These are phyloP conservation scores for Ichneumoninae sp. DNA, from an alignment of 2,888 invertebrate genomes.

Conservation along the genomic window DNA sequence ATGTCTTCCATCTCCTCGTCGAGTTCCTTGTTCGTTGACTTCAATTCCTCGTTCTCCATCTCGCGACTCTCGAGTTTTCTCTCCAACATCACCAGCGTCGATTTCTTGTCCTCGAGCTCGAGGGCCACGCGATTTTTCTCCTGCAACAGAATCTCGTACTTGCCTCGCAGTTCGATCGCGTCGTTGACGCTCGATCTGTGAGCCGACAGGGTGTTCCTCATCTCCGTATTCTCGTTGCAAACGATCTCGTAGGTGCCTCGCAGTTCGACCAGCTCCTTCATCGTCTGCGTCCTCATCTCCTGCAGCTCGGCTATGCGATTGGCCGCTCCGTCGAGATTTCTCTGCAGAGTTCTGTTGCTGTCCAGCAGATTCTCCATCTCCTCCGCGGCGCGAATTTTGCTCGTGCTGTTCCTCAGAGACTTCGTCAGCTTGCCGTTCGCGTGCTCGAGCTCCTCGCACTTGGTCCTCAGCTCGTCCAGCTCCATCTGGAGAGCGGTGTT, in stretches of 20 bases:
- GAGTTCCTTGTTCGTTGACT: slow-evolving; percentile 83
- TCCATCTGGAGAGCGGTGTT: slow-evolving; percentile 84
- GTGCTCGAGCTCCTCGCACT: slow-evolving; percentile 84
- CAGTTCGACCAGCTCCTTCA: slow-evolving; percentile 72
- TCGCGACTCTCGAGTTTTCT: slow-evolving; percentile 83
- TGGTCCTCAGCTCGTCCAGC: slow-evolving; percentile 84
- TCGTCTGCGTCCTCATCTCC: slow-evolving; percentile 73
- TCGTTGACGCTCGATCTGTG: slow-evolving; percentile 67
- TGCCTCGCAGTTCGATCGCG: slow-evolving; percentile 66
- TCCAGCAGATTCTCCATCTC: slow-evolving; percentile 79
- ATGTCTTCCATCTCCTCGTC: slow-evolving; percentile 85
- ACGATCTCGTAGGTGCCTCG: slow-evolving; percentile 69
- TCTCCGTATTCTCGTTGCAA: slow-evolving; percentile 72
- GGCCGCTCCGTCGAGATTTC: slow-evolving; percentile 80
- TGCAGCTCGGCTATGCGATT: slow-evolving; percentile 79
- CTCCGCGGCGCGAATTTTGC: slow-evolving; percentile 81
- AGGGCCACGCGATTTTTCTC: slow-evolving; percentile 79
- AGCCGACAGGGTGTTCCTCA: slow-evolving; percentile 67
- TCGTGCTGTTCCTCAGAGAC: slow-evolving; percentile 85
- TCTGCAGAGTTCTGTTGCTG: slow-evolving; percentile 77
- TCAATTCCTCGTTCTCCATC: slow-evolving; percentile 83
- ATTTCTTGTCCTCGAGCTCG: slow-evolving; percentile 84
- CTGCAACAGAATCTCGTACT: slow-evolving; percentile 72
- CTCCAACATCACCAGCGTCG: slow-evolving; percentile 81
- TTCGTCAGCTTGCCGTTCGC: slow-evolving; percentile 82